phyloP scores from a whole-genome alignment of 2,113 vertebrate genomes.

The Sander vitreus region DNA sequence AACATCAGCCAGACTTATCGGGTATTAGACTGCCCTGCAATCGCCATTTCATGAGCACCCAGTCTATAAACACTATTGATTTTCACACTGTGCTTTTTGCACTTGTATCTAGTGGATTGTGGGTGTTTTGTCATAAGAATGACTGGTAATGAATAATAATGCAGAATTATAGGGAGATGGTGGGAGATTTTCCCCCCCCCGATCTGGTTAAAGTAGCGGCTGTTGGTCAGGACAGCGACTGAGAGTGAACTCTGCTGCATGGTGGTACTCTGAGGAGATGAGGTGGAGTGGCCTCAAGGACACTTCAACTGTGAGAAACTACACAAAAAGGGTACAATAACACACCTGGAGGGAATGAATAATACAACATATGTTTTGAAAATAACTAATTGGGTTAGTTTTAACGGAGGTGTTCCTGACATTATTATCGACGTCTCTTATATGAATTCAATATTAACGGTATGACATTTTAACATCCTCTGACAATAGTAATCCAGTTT shows the following conservation, averaged over 20 bases:
- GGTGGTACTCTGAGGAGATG: neutral
- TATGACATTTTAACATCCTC: neutral
- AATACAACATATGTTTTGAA: neutral
- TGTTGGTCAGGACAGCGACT: conserved; percentile 11
- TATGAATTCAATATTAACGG: conserved; percentile 22
- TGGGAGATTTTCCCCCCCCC: conserved; percentile 22
- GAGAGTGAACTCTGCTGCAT: neutral
- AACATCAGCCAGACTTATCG: conserved; percentile 68
- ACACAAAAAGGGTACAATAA: neutral
- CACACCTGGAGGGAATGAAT: conserved; percentile 14
- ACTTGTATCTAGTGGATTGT: conserved; percentile 65
- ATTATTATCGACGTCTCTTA: conserved; percentile 15
- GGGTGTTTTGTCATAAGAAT: conserved; percentile 55
- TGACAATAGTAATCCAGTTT: neutral
- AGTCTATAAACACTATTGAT: conserved; percentile 83
- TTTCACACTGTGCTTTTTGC: conserved; percentile 73
- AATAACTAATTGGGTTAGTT: conserved; percentile 30
- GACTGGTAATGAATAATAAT: conserved; percentile 77
- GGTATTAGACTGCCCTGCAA: conserved; percentile 70
- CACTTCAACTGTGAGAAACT: conserved; percentile 19
- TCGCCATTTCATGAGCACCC: conserved; percentile 78
- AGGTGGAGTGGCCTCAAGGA: conserved; percentile 11
- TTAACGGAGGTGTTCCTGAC: neutral
- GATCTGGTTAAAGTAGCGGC: conserved; percentile 25
- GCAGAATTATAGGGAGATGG: conserved; percentile 33